Conservation (phyloP, 35 echinoderm and acorn worm species). For the Anneissia japonica region DNA sequence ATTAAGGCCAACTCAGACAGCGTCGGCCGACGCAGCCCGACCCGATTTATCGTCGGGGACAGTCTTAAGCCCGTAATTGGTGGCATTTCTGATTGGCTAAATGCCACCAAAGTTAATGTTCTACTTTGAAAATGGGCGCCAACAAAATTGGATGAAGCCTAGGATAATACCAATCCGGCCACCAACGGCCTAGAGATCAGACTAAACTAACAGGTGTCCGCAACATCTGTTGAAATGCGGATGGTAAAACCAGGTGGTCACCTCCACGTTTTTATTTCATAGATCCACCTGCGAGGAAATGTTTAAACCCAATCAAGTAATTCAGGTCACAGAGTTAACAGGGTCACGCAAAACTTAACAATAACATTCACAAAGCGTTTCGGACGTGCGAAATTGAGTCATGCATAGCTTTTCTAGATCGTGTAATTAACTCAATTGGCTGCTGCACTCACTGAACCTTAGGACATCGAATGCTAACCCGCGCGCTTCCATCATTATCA, state of each 20-base stretch:
- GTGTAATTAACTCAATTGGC: not conserved
- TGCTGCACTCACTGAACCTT: not conserved
- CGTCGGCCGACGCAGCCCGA: too few species aligned
- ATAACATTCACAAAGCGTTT: not conserved
- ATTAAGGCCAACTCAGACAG: too few species aligned
- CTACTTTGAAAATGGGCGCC: not conserved
- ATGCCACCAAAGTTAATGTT: not conserved
- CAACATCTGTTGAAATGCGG: not conserved
- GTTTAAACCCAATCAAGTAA: not conserved
- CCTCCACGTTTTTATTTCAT: not conserved
- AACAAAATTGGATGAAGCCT: not conserved
- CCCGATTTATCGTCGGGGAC: too few species aligned
- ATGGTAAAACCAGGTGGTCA: not conserved
- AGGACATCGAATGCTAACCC: not conserved
- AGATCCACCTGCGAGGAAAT: not conserved
- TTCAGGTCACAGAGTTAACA: not conserved
- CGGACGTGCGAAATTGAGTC: slow-evolving; percentile 1
- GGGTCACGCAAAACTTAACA: not conserved
- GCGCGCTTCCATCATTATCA: not conserved
- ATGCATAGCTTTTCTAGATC: not conserved
- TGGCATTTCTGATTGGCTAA: too few species aligned
- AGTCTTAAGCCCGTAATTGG: too few species aligned
- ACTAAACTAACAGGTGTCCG: not conserved
- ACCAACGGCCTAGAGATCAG: not conserved
- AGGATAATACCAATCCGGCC: not conserved